Base-by-base conservation (phyloP, 2,888 invertebrate species). In the Drosophila percnosoma region DNA sequence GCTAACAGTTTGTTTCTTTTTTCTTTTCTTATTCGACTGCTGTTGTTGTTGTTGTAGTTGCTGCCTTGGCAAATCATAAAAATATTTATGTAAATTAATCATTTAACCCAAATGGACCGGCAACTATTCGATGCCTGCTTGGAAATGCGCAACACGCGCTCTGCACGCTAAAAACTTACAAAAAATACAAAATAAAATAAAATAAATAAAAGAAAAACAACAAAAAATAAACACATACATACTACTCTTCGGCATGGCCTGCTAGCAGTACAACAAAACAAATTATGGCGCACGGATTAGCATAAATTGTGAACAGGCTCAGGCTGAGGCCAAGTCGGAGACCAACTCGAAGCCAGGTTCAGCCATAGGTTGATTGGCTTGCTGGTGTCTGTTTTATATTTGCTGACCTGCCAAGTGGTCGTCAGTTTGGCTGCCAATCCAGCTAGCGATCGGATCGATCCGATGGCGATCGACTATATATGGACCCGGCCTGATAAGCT, bases 51-150 rank as follows among this genome's bases (percentile, higher is more conserved):
- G 27, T 61, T 71, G 48, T 42, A 68, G 59, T 54, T 70, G 51
- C 69, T 68, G 70, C 40, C 62, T 90, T 83, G 87, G 83, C 84
- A 87, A 87, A 87, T 87, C 87, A 87, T 90, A 87, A 90, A 87
- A 87, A 87, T 87, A 90, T 87, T 87, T 90, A 87, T 87, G 87
- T 90, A 90, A 87, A 87, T 87, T 89, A 87, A 89, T 87, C 87
- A 87, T 89, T 89, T 90, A 85, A 89, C 87, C 89, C 87, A 83
- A 90, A 90, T 87, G 79, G 87, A 87, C 82, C 78, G 73, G 64
- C 71, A 76, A 76, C 77, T 77, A 71, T 77, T 53, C 71, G 71
- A 61, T 72, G 82, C 66, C 87, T 89, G 89, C 73, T 84, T 84
- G 76, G 57, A 81, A 83, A 87, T 89, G 90, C 87, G 73, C 87